These are phyloP conservation scores for Nomada ruficornis DNA, from an alignment of 2,888 invertebrate species.

Conservation along the genomic window DNA sequence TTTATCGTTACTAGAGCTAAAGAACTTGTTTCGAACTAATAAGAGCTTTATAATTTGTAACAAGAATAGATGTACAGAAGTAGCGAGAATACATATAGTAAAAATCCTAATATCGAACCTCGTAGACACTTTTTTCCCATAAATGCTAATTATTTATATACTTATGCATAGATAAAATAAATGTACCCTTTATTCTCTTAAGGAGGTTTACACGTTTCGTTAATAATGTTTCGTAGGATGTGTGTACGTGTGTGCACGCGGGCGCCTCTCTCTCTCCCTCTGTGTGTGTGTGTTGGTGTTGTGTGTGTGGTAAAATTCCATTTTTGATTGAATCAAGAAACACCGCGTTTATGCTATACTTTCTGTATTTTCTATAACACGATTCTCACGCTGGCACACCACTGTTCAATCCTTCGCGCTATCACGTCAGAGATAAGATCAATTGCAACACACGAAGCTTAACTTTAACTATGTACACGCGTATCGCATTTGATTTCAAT, in stretches of 20 bases:
- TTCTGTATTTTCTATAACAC: constrained; percentile 55
- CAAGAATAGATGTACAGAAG: constrained; percentile 41
- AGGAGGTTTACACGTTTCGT: constrained; percentile 30
- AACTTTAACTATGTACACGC: constrained; percentile 71
- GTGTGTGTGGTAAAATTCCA: constrained; percentile 21
- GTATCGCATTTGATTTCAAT: constrained; percentile 66
- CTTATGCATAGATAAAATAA: constrained; percentile 45
- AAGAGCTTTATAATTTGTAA: constrained; percentile 34
- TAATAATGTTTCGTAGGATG: constrained; percentile 10
- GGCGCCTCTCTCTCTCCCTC: too few species aligned
- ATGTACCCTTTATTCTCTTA: constrained; percentile 36
- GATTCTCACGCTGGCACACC: constrained; percentile 47
- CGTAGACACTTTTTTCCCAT: constrained; percentile 45
- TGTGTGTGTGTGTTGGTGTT: not conserved
- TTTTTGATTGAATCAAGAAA: constrained; percentile 40
- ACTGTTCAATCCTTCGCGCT: constrained; percentile 53
- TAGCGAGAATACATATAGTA: constrained; percentile 39
- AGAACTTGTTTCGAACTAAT: constrained; percentile 15
- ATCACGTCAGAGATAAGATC: constrained; percentile 61
- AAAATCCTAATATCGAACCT: constrained; percentile 66
- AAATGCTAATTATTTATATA: constrained; percentile 37
- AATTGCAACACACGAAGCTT: constrained; percentile 67
- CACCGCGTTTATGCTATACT: constrained; percentile 32
- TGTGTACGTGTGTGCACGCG: not conserved
- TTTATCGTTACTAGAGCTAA: not conserved